Base-by-base conservation (phyloP, 2,888 invertebrate genomes). In the Candidula unifasciata region DNA sequence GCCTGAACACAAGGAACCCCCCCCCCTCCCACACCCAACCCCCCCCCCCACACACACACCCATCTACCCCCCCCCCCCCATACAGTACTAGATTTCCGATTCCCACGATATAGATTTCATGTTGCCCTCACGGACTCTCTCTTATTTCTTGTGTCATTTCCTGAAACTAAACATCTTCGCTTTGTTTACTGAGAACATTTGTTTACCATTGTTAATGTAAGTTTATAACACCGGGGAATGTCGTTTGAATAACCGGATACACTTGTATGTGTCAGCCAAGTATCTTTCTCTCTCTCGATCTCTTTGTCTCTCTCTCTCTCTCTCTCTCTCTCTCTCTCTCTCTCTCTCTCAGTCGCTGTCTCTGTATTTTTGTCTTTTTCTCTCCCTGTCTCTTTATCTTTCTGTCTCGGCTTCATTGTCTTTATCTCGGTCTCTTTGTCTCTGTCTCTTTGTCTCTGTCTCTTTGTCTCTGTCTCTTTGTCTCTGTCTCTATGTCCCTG, bases 291-390 rank as follows among this genome's bases (percentile, higher is more conserved):
- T 44, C 44, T 44, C 6, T 10, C 13, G 44, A 0, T 44, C 44
- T 44, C 35, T 73, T 33, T 84, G 44, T 80, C 60, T 84, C 64
- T 84, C 71, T 84, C 60, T 60, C 37, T 68, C 80, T 77, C 27
- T 60, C 80, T 83, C 68, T 83, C 83, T 78, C 54, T 57, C 83
- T 69, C 60, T 64, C 64, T 35, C 69, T 69, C 21, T 18, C 44
- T 10, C 44, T 44, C 3, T 44, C 44, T 44, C 44, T 44, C 44
- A 6, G 44, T 10, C 10, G 5, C 44, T 10, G 3, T 44, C 44
- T 10, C 44, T 44, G 5, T 44, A 3, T 44, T 10, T 44, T 10
- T 10, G 44, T 13, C 13, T 13, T 13, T 13, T 44, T 44, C 44
- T 13, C 44, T 44, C 44, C 13, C 44, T 44, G 8, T 44, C 60